Conservation (phyloP, 2,113 vertebrate genomes). For the Phylloscopus trochilus region DNA sequence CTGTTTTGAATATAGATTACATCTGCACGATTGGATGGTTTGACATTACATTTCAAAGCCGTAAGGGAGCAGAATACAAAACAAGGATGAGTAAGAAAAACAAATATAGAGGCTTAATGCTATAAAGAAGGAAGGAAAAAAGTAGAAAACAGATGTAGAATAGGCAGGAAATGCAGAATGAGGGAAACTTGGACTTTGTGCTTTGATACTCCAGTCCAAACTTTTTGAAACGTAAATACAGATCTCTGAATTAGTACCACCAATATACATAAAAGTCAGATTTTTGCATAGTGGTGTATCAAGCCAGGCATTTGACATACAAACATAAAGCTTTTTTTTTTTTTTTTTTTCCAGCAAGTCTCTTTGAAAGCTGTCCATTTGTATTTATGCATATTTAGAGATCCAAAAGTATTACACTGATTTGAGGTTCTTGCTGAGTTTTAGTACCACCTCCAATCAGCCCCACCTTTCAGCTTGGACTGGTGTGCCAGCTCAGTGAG, state of each 20-base stretch:
- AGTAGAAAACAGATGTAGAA: background rate
- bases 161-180: background rate
- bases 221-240: background rate
- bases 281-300: background rate
- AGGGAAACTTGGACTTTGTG: background rate
- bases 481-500: conserved; percentile 26
- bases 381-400: background rate
- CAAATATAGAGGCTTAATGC: background rate
- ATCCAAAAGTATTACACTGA: background rate
- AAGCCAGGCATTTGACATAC: background rate
- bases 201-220: background rate
- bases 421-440: background rate
- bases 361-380: background rate
- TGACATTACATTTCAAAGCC: background rate
- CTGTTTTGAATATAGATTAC: conserved; percentile 14
- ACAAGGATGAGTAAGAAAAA: conserved; percentile 1
- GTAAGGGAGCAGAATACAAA: conserved; percentile 5
- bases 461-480: conserved; percentile 11
- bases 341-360: background rate
- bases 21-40: background rate
- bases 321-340: background rate
- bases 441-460: background rate
- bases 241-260: background rate
- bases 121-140: background rate
- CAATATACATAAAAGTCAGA: background rate